Evolutionary conservation across 2,888 invertebrate genomes (phyloP), one percentile per base, ranked within the genome.

Genomic region (Lasioglossum villosulum): DNA sequence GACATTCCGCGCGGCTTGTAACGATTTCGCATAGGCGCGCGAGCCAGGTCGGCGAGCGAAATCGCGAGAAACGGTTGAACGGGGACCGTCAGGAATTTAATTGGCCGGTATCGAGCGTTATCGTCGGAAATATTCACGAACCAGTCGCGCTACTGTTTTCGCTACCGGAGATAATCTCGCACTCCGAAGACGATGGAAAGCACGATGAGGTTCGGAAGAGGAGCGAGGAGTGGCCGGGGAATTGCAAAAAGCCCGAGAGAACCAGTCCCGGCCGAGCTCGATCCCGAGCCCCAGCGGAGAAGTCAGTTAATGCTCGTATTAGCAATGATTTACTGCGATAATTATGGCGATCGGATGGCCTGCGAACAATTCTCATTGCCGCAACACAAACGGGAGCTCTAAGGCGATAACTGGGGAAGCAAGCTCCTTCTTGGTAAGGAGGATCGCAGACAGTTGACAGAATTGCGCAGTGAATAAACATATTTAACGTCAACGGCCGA

Each of bases 241-340:
- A 68, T 68, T 37, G 68, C 68, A 68, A 68, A 68, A 68, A 68
- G 42, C 72, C 52, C 34, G 23, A 39, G 30, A 80, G 74, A 86
- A 86, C 89, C 89, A 83, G 89, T 88, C 86, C 79, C 52, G 59
- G 71, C 63, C 30, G 82, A 78, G 73, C 75, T 30, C 34, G 66
- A 80, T 3, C 59, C n/a, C 14, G 59, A 59, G 59, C 66, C 70
- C 77, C 63, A 72, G 66, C 30, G 16, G 56, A 66, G 16, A 30
- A 56, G 30, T 48, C 68, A 34, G 70, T 42, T 78, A 83, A 88
- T 76, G 75, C 76, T 39, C 78, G 79, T 72, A 75, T 82, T 82
- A 83, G 75, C 59, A 75, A 83, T 89, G 89, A 88, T 86, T 89
- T 83, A 79, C 56, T 12, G 39, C 77, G 79, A 83, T 82, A 79